Percentiles rank a stretch among this genome's conserved stretches.
Conservation (phyloP, 2,888 invertebrate species). For the Chloroclysta siterata region DNA sequence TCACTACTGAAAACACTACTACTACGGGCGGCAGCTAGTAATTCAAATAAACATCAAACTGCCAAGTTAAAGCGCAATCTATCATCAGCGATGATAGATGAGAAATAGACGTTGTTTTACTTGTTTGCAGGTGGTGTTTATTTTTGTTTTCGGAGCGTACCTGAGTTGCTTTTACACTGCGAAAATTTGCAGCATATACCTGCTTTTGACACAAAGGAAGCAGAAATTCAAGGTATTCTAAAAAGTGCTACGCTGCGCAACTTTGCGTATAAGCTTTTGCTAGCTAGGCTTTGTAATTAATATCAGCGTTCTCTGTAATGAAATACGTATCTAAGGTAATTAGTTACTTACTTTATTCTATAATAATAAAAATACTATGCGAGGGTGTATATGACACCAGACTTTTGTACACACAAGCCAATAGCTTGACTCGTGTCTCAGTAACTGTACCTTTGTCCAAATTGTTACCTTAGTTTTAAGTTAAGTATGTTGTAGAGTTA, state of each 20-base stretch:
- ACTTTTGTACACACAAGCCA: too few species aligned
- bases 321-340: not conserved
- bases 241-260: conserved; percentile 23
- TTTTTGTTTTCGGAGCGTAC: conserved; percentile 65
- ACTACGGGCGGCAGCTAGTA: too few species aligned
- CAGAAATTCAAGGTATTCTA: conserved; percentile 69
- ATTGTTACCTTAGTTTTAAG: too few species aligned
- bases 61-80: conserved; percentile 29
- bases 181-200: conserved; percentile 67
- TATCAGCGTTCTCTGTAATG: conserved; percentile 2
- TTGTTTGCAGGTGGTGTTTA: conserved; percentile 58
- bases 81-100: conserved; percentile 34
- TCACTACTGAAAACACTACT: not conserved
- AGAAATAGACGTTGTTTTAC: conserved; percentile 23
- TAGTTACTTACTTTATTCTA: too few species aligned
- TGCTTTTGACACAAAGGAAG: conserved; percentile 66
- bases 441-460: too few species aligned
- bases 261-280: conserved; percentile 26
- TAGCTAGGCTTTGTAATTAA: conserved; percentile 34
- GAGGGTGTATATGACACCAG: too few species aligned
- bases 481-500: too few species aligned
- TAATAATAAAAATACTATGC: too few species aligned
- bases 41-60: conserved; percentile 15
- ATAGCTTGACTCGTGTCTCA: too few species aligned
- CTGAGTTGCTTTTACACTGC: conserved; percentile 68